phyloP scores from a whole-genome alignment of 2,113 vertebrate genomes.

The Lutjanus erythropterus region DNA sequence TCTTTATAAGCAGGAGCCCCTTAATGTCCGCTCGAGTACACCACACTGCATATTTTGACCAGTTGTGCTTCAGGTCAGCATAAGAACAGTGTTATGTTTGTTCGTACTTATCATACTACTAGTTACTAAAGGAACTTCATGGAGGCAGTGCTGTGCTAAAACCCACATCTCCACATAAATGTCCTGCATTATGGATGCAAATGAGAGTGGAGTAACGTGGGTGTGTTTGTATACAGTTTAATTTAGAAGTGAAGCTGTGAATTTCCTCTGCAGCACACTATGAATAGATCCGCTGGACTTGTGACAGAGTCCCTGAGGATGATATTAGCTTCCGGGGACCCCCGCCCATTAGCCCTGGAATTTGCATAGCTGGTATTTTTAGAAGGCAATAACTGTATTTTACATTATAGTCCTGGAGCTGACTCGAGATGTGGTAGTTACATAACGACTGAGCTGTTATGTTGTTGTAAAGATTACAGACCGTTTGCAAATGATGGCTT shows the following conservation, averaged over 20 bases:
- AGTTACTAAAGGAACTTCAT: neutral
- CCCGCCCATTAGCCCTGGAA: constrained; percentile 30
- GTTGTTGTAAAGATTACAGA: constrained; percentile 60
- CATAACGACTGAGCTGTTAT: constrained; percentile 41
- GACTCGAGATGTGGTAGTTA: constrained; percentile 43
- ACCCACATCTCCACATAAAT: neutral
- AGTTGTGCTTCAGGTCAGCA: constrained; percentile 1
- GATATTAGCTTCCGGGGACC: constrained; percentile 51
- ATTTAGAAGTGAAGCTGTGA: constrained; percentile 24
- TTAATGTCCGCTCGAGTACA: constrained; percentile 25
- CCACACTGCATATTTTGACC: constrained; percentile 6
- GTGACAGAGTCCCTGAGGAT: constrained; percentile 42
- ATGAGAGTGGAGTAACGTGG: neutral
- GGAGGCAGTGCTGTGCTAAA: neutral
- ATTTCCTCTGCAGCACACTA: constrained; percentile 35
- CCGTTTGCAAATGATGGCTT: constrained; percentile 55
- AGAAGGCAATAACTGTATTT: constrained; percentile 55
- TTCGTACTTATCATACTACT: neutral
- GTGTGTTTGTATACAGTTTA: neutral
- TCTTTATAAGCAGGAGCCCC: constrained; percentile 54
- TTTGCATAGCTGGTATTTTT: constrained; percentile 64
- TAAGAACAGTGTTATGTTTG: neutral
- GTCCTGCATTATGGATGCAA: constrained; percentile 14
- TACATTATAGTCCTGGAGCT: constrained; percentile 30
- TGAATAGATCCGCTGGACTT: constrained; percentile 55